These are phyloP conservation scores for Euplexia lucipara DNA, from an alignment of 2,888 invertebrate species.

Conservation along the genomic window DNA sequence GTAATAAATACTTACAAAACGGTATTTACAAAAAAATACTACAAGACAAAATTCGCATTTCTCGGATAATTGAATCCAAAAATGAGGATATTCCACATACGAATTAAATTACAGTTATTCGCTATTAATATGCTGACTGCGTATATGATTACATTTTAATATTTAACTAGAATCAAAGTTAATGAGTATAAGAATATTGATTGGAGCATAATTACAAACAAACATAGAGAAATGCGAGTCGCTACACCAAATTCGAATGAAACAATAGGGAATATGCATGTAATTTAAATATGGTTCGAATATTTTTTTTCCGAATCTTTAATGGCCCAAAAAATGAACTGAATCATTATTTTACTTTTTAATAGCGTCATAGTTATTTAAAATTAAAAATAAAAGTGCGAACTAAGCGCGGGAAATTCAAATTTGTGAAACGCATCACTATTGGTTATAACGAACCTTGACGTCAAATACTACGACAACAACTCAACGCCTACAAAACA, in stretches of 20 bases:
- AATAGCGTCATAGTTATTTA: too few relatives aligned
- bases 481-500: too few relatives aligned
- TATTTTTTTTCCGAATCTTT: too few relatives aligned
- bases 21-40: conserved; percentile 50
- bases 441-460: too few relatives aligned
- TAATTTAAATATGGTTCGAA: too few relatives aligned
- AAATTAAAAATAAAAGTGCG: too few relatives aligned
- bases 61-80: conserved; percentile 50
- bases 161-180: conserved; percentile 15
- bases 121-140: conserved; percentile 48
- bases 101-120: conserved; percentile 52
- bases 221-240: conserved; percentile 8
- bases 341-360: not conserved
- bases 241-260: not conserved
- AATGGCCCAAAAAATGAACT: too few relatives aligned
- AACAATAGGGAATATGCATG: too few relatives aligned
- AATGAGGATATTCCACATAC: conserved; percentile 32
- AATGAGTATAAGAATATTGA: conserved; percentile 26
- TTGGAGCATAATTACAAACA: conserved; percentile 30
- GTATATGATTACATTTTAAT: conserved; percentile 33
- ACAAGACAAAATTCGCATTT: conserved; percentile 42
- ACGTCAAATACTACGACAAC: too few relatives aligned
- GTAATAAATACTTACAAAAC: conserved; percentile 56
- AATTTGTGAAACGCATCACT: too few relatives aligned
- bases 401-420: too few relatives aligned